Evolutionary conservation across 2,888 invertebrate species (phyloP), one percentile per base, ranked within the genome.

Genomic region (Pammene aurita): DNA sequence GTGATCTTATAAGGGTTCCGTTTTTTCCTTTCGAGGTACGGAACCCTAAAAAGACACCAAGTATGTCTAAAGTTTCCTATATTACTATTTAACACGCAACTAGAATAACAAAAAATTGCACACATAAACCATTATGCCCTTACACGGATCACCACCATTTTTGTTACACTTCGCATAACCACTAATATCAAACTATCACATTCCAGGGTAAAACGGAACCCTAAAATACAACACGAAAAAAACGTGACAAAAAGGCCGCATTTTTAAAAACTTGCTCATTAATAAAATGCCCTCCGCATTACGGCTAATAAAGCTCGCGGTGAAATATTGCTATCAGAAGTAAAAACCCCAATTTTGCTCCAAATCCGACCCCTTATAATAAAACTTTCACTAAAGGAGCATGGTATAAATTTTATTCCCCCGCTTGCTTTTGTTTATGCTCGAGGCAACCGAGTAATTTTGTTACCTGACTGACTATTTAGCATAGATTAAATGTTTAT

Each of bases 261-360:
- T 77, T 80, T 67, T 77, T 79, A 81, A 84, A 83, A 84, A 79
- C 76, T 75, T 71, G 77, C 78, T 82, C 80, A 82, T 84, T 86
- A 85, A 85, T 83, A 83, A n/a, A 86, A 84, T 82, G 80, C 84
- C 82, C 80, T 80, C 78, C 80, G 81, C 77, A 86, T 86, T 85
- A 86, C 80, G 77, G 83, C 80, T 86, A 88, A 89, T 89, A 90
- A 89, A 89, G 82, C 85, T 79, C 78, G 82, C 83, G 76, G 80
- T 90, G 86, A 90, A 85, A 85, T 90, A 90, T 89, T 78, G 80
- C 84, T 83, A 83, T 86, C 84, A 84, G 77, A 82, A 77, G 78
- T 80, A 81, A 82, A 84, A 86, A 80, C 85, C 86, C 84, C 82
- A 80, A 82, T 83, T 85, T 81, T 74, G 80, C 76, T 73, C 75